Evolutionary conservation across 2,888 invertebrate species (phyloP).

Genomic region (Hirudinaria manillensis): DNA sequence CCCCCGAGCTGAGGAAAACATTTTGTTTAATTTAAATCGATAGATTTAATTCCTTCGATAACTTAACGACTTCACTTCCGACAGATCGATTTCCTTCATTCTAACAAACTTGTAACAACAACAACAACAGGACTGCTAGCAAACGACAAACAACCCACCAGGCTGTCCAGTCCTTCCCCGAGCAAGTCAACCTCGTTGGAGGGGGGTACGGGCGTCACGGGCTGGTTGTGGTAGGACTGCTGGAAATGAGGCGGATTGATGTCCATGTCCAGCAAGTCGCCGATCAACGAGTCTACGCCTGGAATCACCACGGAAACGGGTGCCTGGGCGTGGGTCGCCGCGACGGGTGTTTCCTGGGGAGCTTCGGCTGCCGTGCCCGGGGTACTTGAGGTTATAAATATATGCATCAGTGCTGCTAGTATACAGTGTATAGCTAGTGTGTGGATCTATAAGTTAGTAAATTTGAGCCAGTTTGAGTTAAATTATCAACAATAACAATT

Average conservation of each 20-base stretch:
- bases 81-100: neutral
- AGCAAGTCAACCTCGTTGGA: constrained; percentile 63
- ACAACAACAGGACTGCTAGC: neutral
- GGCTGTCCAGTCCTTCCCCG: constrained; percentile 80
- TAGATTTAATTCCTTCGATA: neutral
- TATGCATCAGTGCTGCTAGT: neutral
- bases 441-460: too few relatives aligned
- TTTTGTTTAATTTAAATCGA: neutral
- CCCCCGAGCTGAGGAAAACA: constrained; percentile 26
- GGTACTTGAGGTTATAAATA: neutral
- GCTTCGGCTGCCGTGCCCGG: neutral
- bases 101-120: neutral
- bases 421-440: too few relatives aligned
- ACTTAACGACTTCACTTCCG: neutral
- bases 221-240: constrained; percentile 49
- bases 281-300: constrained; percentile 84
- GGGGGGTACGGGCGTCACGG: constrained; percentile 49
- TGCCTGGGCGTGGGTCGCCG: constrained; percentile 40
- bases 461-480: neutral
- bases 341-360: constrained; percentile 42
- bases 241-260: constrained; percentile 62
- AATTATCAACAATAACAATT: too few relatives aligned
- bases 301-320: constrained; percentile 62
- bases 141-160: constrained; percentile 59
- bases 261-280: constrained; percentile 93